Conservation (phyloP, 2,113 vertebrate species). For the Scortum barcoo region DNA sequence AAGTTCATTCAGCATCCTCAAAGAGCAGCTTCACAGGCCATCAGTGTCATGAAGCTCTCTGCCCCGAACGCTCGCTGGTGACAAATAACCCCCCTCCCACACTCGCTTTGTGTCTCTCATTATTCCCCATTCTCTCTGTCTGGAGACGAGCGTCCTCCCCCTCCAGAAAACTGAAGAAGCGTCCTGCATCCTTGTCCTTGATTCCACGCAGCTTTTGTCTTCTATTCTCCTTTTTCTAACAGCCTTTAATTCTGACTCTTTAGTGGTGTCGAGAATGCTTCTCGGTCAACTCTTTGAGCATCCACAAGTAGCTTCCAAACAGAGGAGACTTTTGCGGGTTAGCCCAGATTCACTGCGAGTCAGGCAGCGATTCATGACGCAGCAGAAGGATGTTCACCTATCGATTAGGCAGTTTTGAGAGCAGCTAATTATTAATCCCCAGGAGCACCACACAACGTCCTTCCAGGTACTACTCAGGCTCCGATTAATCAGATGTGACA, state of each 20-base stretch:
- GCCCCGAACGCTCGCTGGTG: conserved; percentile 54
- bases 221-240: conserved; percentile 24
- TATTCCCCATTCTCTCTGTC: conserved; percentile 45
- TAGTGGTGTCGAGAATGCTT: conserved; percentile 24
- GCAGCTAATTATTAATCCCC: conserved; percentile 34
- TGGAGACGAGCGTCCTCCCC: neutral
- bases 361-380: neutral
- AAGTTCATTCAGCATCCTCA: conserved; percentile 68
- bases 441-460: conserved; percentile 32
- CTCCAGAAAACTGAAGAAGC: conserved; percentile 16
- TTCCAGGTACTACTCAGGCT: conserved; percentile 58
- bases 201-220: conserved; percentile 40
- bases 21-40: conserved; percentile 71
- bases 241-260: conserved; percentile 32
- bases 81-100: conserved; percentile 54
- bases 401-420: conserved; percentile 29
- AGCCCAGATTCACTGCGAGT: conserved; percentile 19
- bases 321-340: conserved; percentile 6
- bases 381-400: conserved; percentile 16
- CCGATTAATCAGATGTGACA: conserved; percentile 63
- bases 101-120: conserved; percentile 37
- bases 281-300: conserved; percentile 6
- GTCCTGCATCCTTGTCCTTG: conserved; percentile 1
- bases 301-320: neutral
- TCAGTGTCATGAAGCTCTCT: conserved; percentile 64